Evolutionary conservation across 2,888 invertebrate genomes (phyloP).

Genomic region (Idaea aversata): DNA sequence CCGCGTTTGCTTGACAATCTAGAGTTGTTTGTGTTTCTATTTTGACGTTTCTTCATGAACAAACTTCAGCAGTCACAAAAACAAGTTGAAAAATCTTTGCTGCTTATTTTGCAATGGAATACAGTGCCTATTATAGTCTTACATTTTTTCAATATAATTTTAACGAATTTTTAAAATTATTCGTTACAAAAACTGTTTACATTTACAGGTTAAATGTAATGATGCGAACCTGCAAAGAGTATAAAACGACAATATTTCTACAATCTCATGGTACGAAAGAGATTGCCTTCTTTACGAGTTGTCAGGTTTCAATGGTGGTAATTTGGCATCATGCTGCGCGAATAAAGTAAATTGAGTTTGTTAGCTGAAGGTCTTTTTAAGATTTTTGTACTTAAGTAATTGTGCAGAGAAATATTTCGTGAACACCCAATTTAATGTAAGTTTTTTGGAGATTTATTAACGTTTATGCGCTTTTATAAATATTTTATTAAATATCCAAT

Average conservation of each 20-base stretch:
- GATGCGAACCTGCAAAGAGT: not conserved
- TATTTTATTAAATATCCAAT: not conserved
- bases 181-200: too few relatives aligned
- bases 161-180: too few relatives aligned
- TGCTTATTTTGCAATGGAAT: too few relatives aligned
- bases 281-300: not conserved
- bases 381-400: not conserved
- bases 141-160: too few relatives aligned
- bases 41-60: too few relatives aligned
- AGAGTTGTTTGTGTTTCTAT: too few relatives aligned
- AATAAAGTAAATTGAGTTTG: not conserved
- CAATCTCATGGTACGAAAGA: not conserved
- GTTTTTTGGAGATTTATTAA: not conserved
- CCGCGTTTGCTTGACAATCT: too few relatives aligned
- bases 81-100: too few relatives aligned
- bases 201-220: not conserved
- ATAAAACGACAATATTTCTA: constrained; percentile 33
- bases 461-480: not conserved
- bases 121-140: too few relatives aligned
- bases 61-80: too few relatives aligned
- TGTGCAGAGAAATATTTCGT: not conserved
- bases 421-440: not conserved
- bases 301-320: not conserved
- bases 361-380: not conserved
- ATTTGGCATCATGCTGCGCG: not conserved